Evolutionary conservation across 64 coral and sea anemone species (phyloP), one percentile per base, ranked within the genome.

Genomic region (Acropora yongei): DNA sequence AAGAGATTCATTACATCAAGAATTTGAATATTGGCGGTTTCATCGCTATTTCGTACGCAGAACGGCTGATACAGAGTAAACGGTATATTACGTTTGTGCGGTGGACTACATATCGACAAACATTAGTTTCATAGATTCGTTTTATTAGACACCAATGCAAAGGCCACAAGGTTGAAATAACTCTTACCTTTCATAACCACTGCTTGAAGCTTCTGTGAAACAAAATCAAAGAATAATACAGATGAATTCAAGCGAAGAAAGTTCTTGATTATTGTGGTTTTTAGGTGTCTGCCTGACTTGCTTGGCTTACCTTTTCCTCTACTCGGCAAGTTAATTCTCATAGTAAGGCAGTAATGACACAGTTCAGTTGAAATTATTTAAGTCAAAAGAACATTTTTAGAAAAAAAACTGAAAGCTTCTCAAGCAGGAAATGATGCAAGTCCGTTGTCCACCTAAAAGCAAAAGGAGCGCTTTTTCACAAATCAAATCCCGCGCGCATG

Each of bases 401-500:
- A 8, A 17, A 68, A 57, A 66, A 67, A 3, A 16, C 68, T 49
- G 14, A 49, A 47, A 46, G 44, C 42, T 47, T 6, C 3, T 0
- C 67, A 66, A 49, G 72, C 69, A 60, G 79, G 65, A 85, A 85
- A 85, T 72, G 63, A 85, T 49, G 63, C 72, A 20, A 48, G 6
- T 44, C 61, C 61, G 82, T 71, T 72, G 10, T 18, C 8, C 43
- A 18, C 44, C 75, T 41, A 10, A 49, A 3, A 43, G 43, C 81
- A 63, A 13, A 10, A 12, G 16, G 13, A 57, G 80, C 58, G 63
- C 19, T 69, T 4, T 12, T 30, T 30, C 30, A 30, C 82, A 85
- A 85, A n/a, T 85, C 82, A 85, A 85, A 85, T 85, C 72, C 72
- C 82, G 63, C 82, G 82, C 82, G 67, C 13, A 13, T 61, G 63